Evolutionary conservation across 2,888 invertebrate species (phyloP), one percentile per base, ranked within the genome.

Genomic region (Leucoptera coffeella): DNA sequence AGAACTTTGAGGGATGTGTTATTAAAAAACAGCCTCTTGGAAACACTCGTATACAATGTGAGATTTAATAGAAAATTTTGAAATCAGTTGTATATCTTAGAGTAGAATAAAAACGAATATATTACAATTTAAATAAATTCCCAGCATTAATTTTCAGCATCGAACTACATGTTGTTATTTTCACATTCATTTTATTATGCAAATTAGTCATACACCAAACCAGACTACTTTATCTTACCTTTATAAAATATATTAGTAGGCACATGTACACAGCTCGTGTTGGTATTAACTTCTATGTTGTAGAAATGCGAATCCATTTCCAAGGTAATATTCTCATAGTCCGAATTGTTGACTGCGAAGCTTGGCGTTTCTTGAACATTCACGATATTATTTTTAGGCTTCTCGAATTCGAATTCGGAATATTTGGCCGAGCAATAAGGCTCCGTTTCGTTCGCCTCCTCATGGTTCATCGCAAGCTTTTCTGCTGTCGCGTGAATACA

Each of bases 211-310:
- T n/a, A n/a, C n/a, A n/a, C n/a, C n/a, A n/a, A n/a, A n/a, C n/a
- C n/a, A n/a, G n/a, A n/a, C n/a, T n/a, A n/a, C n/a, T n/a, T n/a
- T n/a, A n/a, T n/a, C n/a, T 17, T 60, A 84, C 88, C 78, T 72
- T 75, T 73, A 51, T 91, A 92, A 62, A 80, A 94, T 30, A 96
- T 85, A 65, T 94, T 94, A 15, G 92, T 90, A 4, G 96, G 95
- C 14, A 95, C 86, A 54, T 96, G 95, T 26, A 95, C 87, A 33
- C 93, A 84, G 46, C 91, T 91, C 39, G 78, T 75, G 29, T 72
- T 77, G 8, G 84, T 84, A 50, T 88, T 88, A 9, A 90, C 84
- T 19, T 79, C 77, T 33, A 89, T 80, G 47, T 88, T 81, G 51
- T 88, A 87, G 57, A 93, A 93, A 52, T 90, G 88, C 1, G 84